Base-by-base conservation (phyloP, 1,140 invertebrate species). In the Brachystomella parvula region DNA sequence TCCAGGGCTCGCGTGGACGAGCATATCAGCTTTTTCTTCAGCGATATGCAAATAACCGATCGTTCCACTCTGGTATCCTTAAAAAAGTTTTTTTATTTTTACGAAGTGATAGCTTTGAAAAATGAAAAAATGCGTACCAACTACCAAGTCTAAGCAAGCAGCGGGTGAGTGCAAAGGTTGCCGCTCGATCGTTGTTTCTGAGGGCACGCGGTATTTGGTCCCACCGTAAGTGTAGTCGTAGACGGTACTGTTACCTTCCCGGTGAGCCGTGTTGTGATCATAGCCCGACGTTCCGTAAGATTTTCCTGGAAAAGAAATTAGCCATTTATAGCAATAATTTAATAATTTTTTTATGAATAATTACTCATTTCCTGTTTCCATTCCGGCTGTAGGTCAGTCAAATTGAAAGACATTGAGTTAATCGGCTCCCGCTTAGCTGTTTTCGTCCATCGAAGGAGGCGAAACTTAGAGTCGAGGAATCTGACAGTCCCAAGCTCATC, bases 11-110 rank as follows among this genome's bases (percentile, higher is more conserved):
- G 66, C 67, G 39, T 35, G 49, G 28, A 73, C 62, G 9, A 73
- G 31, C 2, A 47, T 21, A 35, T 73, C 71, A 12, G 62, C 30
- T 39, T 61, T 57, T 17, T 49, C 61, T 30, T 70, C 66, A 21
- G 44, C 67, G 15, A 73, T 60, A 33, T 73, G 71, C 47, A 53
- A 70, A 30, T 73, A 73, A 31, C 68, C 68, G 21, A 70, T 33
- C 32, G 63, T 49, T 0, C 71, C 71, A 31, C 31, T 47, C 26
- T 56, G 61, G 12, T 44, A 58, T 21, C 59, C 71, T 72, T 26
- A 9, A 30, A 31, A 66, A 47, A 53, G n/a, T 15, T 64, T 21
- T n/a, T 56, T 12, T 9, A 65, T 15, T 19, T 61, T 17, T 17
- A 26, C 2, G 19, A 35, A 3, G 30, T 15, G 15, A 53, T 19